A percentile compares a stretch with the other conserved stretches of the same genome.
Conservation (phyloP, 53 echinoderm and acorn worm genomes). For the Echinometra lucunter region DNA sequence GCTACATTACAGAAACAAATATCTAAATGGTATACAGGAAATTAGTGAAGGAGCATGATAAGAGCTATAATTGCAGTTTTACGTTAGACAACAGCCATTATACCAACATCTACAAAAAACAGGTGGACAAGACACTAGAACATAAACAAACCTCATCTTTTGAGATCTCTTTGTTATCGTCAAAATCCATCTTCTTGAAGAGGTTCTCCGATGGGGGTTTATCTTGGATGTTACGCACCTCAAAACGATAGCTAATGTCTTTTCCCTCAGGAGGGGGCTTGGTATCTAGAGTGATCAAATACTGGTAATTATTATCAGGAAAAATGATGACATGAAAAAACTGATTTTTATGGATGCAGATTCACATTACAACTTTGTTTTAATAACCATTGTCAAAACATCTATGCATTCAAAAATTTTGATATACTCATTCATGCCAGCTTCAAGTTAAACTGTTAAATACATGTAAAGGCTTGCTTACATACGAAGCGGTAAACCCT, state of each 20-base stretch:
- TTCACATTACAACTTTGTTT: no score
- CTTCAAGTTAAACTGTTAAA: no score
- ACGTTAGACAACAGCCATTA: neutral
- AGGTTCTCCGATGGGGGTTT: slow-evolving; percentile 69
- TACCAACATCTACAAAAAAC: neutral
- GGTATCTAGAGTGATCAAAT: slow-evolving; percentile 3
- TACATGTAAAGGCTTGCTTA: no score
- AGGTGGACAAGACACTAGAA: neutral
- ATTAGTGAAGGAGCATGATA: neutral
- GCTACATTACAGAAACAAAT: neutral
- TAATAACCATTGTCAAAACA: no score
- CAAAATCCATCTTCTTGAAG: slow-evolving; percentile 79
- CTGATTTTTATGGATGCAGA: no score
- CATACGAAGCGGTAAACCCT: no score
- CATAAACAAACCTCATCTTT: slow-evolving; percentile 80
- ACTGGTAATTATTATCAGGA: neutral
- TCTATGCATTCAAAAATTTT: no score
- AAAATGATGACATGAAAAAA: neutral
- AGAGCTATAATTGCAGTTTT: neutral
- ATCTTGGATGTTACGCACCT: slow-evolving; percentile 66
- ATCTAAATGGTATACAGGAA: neutral
- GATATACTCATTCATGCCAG: no score
- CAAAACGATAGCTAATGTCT: slow-evolving; percentile 68
- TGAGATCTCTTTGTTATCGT: slow-evolving; percentile 72
- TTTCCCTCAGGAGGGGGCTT: slow-evolving; percentile 53